Conservation (phyloP, 2,113 vertebrate genomes). For the Lipophrys pholis region DNA sequence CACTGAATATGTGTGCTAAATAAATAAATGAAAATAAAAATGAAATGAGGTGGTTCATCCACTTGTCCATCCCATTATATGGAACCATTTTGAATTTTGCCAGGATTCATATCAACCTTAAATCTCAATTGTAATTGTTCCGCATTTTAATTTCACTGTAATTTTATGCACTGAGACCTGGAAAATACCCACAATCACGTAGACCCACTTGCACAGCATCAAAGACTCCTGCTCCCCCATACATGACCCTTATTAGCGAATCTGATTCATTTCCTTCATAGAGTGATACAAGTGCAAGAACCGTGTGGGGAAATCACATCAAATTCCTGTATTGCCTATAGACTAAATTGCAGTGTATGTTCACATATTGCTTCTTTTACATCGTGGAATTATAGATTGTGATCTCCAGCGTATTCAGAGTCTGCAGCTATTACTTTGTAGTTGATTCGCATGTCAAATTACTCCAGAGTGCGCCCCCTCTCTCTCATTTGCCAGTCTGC, state of each 20-base stretch:
- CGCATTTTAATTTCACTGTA: not conserved
- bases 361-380: constrained; percentile 64
- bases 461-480: constrained; percentile 36
- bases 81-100: too few species aligned
- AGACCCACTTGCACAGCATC: constrained; percentile 11
- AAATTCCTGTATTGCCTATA: constrained; percentile 55
- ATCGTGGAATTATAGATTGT: constrained; percentile 54
- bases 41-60: too few species aligned
- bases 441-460: constrained; percentile 77
- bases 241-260: constrained; percentile 25
- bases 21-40: too few species aligned
- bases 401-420: constrained; percentile 61
- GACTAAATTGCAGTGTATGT: constrained; percentile 60
- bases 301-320: constrained; percentile 69
- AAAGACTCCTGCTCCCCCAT: constrained; percentile 17
- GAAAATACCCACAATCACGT: not conserved
- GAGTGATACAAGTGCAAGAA: constrained; percentile 37
- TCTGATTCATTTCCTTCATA: constrained; percentile 41
- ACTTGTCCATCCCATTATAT: too few species aligned
- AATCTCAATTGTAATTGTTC: too few species aligned
- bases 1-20: too few species aligned
- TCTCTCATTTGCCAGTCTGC: constrained; percentile 54
- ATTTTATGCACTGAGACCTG: not conserved
- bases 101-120: too few species aligned
- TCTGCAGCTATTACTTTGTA: constrained; percentile 66